These are phyloP conservation scores for Ridgeia piscesae DNA, from an alignment of 1,140 invertebrate species.

Conservation along the genomic window DNA sequence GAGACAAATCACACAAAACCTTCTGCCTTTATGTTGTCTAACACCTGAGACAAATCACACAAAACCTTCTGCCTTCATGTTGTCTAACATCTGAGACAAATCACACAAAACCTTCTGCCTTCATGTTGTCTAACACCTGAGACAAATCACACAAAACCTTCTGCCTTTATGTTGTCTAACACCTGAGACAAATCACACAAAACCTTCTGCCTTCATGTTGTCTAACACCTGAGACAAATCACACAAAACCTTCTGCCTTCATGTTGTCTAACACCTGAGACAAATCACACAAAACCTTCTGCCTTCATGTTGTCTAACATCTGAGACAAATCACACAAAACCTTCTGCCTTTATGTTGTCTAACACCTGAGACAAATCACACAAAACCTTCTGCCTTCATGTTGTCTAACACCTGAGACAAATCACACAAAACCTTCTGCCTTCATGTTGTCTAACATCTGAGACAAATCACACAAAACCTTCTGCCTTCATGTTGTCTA, in stretches of 20 bases:
- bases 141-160: no score
- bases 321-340: slow-evolving; percentile 49
- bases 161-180: slow-evolving; percentile 57
- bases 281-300: no score
- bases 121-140: slow-evolving; percentile 56
- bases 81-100: slow-evolving; percentile 53
- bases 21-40: slow-evolving; percentile 58
- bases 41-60: slow-evolving; percentile 52
- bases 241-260: slow-evolving; percentile 59
- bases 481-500: slow-evolving; percentile 58
- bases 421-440: no score
- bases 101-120: no score
- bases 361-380: slow-evolving; percentile 54
- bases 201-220: slow-evolving; percentile 58
- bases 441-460: slow-evolving; percentile 57
- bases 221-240: slow-evolving; percentile 54
- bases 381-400: slow-evolving; percentile 60
- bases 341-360: slow-evolving; percentile 58
- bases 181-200: slow-evolving; percentile 52
- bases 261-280: slow-evolving; percentile 56
- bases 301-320: slow-evolving; percentile 57
- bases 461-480: no score
- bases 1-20: no score
- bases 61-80: slow-evolving; percentile 59
- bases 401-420: slow-evolving; percentile 54